These are phyloP conservation scores for Mugil cephalus DNA, from an alignment of 2,113 vertebrate genomes.

Conservation along the genomic window DNA sequence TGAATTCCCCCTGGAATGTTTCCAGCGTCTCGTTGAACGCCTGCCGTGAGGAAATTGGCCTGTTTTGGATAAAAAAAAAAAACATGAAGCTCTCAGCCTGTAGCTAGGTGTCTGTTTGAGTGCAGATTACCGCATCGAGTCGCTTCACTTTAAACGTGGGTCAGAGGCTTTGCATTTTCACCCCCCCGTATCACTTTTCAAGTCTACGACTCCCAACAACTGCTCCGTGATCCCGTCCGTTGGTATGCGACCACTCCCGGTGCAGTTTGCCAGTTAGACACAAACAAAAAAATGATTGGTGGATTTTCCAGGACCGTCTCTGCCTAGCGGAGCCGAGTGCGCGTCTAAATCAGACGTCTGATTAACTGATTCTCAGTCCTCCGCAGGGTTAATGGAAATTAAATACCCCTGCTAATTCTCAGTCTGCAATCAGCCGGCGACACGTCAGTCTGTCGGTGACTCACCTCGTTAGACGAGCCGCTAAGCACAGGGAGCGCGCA, in stretches of 20 bases:
- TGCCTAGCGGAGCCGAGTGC: slow-evolving; percentile 29
- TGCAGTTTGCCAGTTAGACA: slow-evolving; percentile 2
- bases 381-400: slow-evolving; percentile 66
- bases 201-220: neutral
- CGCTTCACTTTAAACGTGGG: slow-evolving; percentile 9
- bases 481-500: neutral
- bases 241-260: neutral
- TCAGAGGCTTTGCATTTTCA: slow-evolving; percentile 12
- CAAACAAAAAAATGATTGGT: slow-evolving; percentile 32
- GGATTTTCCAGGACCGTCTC: slow-evolving; percentile 24
- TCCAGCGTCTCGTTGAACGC: slow-evolving; percentile 32
- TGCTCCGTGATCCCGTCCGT: slow-evolving; percentile 8
- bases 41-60: slow-evolving; percentile 30
- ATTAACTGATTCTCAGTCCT: slow-evolving; percentile 64
- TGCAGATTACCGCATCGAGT: slow-evolving; percentile 42
- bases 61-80: slow-evolving; percentile 37
- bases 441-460: slow-evolving; percentile 41
- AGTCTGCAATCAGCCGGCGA: slow-evolving; percentile 48
- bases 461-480: slow-evolving; percentile 33
- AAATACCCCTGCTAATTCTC: slow-evolving; percentile 66
- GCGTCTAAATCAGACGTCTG: slow-evolving; percentile 55
- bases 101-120: slow-evolving; percentile 33
- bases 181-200: slow-evolving; percentile 18
- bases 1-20: slow-evolving; percentile 35
- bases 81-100: neutral